A percentile compares a stretch with the other conserved stretches of the same genome.
These are phyloP conservation scores for Oscheius myriophilus DNA, from an alignment of 2,888 invertebrate species.

Conservation along the genomic window DNA sequence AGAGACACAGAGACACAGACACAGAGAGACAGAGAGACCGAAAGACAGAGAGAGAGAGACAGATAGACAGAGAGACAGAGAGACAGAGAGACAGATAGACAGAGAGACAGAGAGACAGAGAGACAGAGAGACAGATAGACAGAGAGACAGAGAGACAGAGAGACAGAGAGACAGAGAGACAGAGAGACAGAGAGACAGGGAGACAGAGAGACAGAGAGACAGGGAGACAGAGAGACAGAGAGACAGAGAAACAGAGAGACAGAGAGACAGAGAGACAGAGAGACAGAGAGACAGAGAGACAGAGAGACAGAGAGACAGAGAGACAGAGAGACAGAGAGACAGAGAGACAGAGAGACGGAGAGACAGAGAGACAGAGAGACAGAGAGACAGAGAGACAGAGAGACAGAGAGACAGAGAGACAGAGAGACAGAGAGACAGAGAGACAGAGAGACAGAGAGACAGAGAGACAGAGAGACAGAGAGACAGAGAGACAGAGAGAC, in stretches of 20 bases:
- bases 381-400: not conserved
- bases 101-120: not conserved
- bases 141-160: not conserved
- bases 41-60: slow-evolving; percentile 9
- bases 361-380: not conserved
- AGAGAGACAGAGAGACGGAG: too few relatives aligned
- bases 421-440: not conserved
- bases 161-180: too few relatives aligned
- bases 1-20: not conserved
- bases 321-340: not conserved
- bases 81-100: not conserved
- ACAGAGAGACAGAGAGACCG: slow-evolving; percentile 21
- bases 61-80: not conserved
- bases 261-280: not conserved
- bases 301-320: not conserved
- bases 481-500: too few relatives aligned
- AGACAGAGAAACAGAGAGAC: not conserved
- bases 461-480: not conserved
- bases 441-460: too few relatives aligned
- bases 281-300: not conserved
- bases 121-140: too few relatives aligned
- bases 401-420: not conserved
- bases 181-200: not conserved
- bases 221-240: not conserved
- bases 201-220: not conserved